Evolutionary conservation across 2,113 vertebrate genomes (phyloP).

Genomic region (Podilymbus podiceps): DNA sequence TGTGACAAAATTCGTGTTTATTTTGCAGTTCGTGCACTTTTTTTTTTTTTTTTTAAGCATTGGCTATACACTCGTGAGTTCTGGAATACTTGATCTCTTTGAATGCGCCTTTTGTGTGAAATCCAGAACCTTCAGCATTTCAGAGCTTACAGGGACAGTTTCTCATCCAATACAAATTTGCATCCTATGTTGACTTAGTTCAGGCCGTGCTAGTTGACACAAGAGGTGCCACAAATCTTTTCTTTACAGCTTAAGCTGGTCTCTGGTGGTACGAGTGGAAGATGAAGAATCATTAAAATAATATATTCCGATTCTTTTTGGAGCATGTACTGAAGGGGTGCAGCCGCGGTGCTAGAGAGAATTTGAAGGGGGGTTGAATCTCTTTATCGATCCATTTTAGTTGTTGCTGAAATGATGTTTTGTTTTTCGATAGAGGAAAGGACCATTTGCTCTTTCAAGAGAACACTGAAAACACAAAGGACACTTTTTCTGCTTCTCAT

Average conservation of each 20-base stretch:
- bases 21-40: not conserved
- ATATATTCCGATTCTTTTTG: not conserved
- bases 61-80: not conserved
- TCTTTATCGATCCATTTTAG: not conserved
- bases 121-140: not conserved
- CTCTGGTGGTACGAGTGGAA: not conserved
- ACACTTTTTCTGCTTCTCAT: not conserved
- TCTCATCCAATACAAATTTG: not conserved
- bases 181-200: not conserved
- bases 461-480: conserved; percentile 37
- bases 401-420: not conserved
- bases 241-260: not conserved
- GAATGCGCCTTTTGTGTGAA: accelerated
- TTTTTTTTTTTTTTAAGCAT: not conserved
- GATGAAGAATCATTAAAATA: not conserved
- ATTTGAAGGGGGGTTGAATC: not conserved
- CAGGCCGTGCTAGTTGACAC: not conserved
- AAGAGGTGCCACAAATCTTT: not conserved
- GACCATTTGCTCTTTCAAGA: conserved; percentile 80
- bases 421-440: conserved; percentile 72
- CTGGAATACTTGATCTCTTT: not conserved
- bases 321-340: not conserved
- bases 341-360: not conserved
- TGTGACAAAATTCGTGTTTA: not conserved
- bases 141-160: not conserved